Conservation (phyloP, 2,113 vertebrate genomes). For the Onychorhynchus coronatus region DNA sequence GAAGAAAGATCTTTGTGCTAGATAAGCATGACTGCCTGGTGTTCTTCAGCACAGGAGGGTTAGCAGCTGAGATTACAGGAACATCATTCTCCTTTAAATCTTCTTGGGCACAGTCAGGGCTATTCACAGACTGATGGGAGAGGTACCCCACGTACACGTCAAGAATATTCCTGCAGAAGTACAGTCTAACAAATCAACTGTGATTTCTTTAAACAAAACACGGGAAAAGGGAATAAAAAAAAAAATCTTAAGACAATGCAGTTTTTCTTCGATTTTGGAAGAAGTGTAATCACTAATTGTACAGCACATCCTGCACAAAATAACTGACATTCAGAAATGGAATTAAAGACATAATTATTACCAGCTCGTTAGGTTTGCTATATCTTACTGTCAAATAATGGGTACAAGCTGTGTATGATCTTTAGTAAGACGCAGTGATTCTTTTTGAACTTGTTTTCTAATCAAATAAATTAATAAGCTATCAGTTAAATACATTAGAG, state of each 20-base stretch:
- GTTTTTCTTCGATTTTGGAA: neutral
- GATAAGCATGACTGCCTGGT: constrained; percentile 39
- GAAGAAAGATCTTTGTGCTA: constrained; percentile 39
- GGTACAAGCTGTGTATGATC: neutral
- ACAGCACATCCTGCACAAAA: neutral
- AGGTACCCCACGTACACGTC: neutral
- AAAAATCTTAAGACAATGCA: neutral
- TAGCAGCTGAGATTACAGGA: constrained; percentile 31
- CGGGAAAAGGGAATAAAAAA: neutral
- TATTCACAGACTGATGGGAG: constrained; percentile 20
- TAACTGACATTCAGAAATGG: neutral
- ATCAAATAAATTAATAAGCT: neutral
- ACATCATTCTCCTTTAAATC: constrained; percentile 43
- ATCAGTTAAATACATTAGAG: neutral
- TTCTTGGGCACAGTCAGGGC: constrained; percentile 17
- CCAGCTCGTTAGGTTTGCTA: neutral
- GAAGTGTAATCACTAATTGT: neutral
- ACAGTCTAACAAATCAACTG: neutral
- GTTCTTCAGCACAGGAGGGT: constrained; percentile 7
- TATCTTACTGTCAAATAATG: neutral
- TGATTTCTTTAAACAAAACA: neutral
- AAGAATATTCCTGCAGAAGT: neutral
- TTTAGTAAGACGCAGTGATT: neutral
- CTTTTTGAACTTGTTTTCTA: neutral
- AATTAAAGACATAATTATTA: neutral